These are phyloP conservation scores for Cistogaster globosa DNA, from an alignment of 2,888 invertebrate species.

Conservation along the genomic window DNA sequence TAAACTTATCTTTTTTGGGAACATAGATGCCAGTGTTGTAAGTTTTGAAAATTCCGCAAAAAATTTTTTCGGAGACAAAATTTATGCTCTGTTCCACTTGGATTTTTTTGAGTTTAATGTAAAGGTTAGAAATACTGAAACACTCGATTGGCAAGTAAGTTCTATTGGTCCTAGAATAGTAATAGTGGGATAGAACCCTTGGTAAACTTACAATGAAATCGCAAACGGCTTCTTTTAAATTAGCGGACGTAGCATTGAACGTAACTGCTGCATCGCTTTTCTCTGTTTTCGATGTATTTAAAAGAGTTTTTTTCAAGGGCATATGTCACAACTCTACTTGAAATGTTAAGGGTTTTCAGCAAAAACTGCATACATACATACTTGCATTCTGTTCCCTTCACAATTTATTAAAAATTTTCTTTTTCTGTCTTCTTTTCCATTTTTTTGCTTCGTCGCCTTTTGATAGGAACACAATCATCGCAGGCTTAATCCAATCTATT, in stretches of 20 bases:
- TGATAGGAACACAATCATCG: slow-evolving; percentile 20
- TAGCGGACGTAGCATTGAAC: neutral
- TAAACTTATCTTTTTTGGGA: too few relatives aligned
- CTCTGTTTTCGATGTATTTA: neutral
- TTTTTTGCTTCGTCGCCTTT: too few relatives aligned
- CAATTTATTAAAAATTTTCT: neutral
- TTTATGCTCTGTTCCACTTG: neutral
- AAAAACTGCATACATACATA: slow-evolving; percentile 4
- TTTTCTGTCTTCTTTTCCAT: slow-evolving; percentile 21
- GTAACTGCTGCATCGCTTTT: neutral
- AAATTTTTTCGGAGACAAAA: too few relatives aligned
- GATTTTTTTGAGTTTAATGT: too few relatives aligned
- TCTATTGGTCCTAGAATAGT: too few relatives aligned
- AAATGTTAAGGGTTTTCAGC: too few relatives aligned
- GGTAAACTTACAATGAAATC: too few relatives aligned
- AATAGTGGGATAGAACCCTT: neutral
- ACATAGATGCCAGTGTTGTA: neutral
- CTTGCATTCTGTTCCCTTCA: slow-evolving; percentile 3
- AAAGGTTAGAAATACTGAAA: neutral
- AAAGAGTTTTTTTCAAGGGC: neutral
- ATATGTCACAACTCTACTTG: too few relatives aligned
- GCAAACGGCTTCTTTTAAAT: too few relatives aligned
- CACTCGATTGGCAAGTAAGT: neutral
- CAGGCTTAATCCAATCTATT: slow-evolving; percentile 21
- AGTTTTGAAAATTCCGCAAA: too few relatives aligned